Conservation (phyloP, 2,888 invertebrate species). For the Cyaniris semiargus region DNA sequence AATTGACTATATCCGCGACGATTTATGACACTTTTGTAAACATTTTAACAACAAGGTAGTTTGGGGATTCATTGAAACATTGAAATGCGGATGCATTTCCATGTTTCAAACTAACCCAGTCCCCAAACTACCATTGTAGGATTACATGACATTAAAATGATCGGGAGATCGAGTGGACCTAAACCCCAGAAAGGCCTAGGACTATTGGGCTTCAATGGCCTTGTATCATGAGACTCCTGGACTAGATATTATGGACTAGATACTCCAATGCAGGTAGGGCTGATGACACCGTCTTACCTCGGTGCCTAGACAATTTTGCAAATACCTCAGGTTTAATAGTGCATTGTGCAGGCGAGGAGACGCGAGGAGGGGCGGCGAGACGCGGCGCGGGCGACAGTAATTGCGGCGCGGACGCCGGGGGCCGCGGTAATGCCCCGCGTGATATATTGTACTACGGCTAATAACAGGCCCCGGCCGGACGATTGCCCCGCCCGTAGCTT, state of each 20-base stretch:
- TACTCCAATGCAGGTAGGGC: not conserved
- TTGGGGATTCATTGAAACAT: not conserved
- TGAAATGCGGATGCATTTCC: too few relatives aligned
- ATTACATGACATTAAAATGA: too few relatives aligned
- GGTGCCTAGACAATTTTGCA: conserved; percentile 42
- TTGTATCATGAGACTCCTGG: not conserved
- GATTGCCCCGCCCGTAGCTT: conserved; percentile 71
- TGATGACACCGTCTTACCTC: conserved; percentile 37
- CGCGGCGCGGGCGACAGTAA: conserved; percentile 62
- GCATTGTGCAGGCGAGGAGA: conserved; percentile 53
- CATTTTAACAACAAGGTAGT: not conserved
- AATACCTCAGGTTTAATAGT: conserved; percentile 53
- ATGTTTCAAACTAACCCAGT: too few relatives aligned
- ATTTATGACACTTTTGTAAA: not conserved
- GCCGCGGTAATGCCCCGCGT: conserved; percentile 72
- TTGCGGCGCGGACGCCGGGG: conserved; percentile 73
- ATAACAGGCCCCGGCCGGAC: conserved; percentile 70
- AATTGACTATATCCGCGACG: not conserved
- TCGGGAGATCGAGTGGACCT: not conserved
- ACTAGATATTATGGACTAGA: not conserved
- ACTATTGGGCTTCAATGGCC: not conserved
- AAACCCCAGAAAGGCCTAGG: not conserved
- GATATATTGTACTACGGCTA: conserved; percentile 78
- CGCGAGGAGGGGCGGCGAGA: conserved; percentile 50
- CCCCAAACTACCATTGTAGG: too few relatives aligned